Evolutionary conservation across 2,888 invertebrate species (phyloP), one percentile per base, ranked within the genome.

Genomic region (Brachypalpus laphriformis): DNA sequence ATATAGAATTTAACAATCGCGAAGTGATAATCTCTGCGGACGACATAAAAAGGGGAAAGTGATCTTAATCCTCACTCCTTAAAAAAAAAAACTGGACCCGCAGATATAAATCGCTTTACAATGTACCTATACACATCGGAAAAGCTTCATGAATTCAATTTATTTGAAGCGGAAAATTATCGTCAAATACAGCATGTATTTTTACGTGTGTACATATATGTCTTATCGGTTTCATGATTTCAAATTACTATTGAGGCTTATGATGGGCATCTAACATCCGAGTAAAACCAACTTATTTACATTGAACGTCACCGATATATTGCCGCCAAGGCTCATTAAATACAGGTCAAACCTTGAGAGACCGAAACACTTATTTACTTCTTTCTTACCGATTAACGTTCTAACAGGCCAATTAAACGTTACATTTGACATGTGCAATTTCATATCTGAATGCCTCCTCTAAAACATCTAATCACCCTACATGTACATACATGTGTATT

Each of bases 391-490:
- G 34, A 45, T 18, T 74, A 61, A 54, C 54, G 61, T 74, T 80
- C 61, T 63, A 78, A 18, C 59, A 28, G 49, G 28, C 16, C 81
- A 74, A 74, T 81, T 81, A 81, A 74, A 56, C 51, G 45, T 80
- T 59, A 65, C 57, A 40, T 59, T 72, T 74, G 75, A 74, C 20
- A 61, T 71, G 42, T 76, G 82, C 70, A 82, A 82, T 82, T 82
- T 76, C 65, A 82, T 82, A 76, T 76, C 57, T 82, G 76, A 82
- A 76, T 82, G 76, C 70, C 56, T 65, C 70, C 56, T 65, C 40
- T 28, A 22, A 78, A 78, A 78, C 78, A 78, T 78, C 74, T 57
- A 83, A 78, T 83, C 78, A 78, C 18, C 25, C 16, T 16, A 42
- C 47, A 31, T 25, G 11, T 54, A 22, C n/a, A 8, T 51, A 8